Percentiles rank a stretch among this genome's conserved stretches.
Evolutionary conservation across 2,888 invertebrate species (phyloP).

Genomic region (Latrodectus hesperus): DNA sequence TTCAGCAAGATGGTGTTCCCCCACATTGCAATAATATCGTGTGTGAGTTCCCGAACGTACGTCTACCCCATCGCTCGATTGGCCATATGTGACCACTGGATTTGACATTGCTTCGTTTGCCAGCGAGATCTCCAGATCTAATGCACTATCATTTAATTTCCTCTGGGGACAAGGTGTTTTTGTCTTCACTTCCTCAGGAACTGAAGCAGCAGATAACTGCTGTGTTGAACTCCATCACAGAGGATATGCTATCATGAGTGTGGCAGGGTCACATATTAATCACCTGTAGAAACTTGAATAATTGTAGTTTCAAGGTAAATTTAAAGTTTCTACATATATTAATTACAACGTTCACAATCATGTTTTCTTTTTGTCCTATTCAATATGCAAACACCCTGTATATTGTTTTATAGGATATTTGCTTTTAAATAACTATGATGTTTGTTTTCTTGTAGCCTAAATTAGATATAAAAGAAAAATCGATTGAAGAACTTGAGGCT

Average conservation of each 20-base stretch:
- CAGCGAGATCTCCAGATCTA: not conserved
- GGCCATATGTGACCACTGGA: not conserved
- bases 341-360: too few species aligned
- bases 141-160: not conserved
- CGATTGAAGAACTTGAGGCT: too few species aligned
- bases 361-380: too few species aligned
- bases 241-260: not conserved
- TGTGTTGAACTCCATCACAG: not conserved
- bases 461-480: too few species aligned
- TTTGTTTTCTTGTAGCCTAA: too few species aligned
- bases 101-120: not conserved
- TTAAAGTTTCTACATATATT: too few species aligned
- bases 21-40: not conserved
- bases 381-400: too few species aligned
- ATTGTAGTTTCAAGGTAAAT: too few species aligned
- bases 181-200: not conserved
- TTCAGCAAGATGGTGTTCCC: slow-evolving; percentile 5
- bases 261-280: not conserved
- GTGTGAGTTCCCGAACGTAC: not conserved
- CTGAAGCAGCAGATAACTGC: not conserved
- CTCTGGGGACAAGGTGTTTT: not conserved
- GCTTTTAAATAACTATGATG: too few species aligned
- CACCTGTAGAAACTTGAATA: too few species aligned
- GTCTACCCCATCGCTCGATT: not conserved
- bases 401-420: too few species aligned